Base-by-base conservation (phyloP, 2,113 vertebrate genomes). In the Neofelis nebulosa region DNA sequence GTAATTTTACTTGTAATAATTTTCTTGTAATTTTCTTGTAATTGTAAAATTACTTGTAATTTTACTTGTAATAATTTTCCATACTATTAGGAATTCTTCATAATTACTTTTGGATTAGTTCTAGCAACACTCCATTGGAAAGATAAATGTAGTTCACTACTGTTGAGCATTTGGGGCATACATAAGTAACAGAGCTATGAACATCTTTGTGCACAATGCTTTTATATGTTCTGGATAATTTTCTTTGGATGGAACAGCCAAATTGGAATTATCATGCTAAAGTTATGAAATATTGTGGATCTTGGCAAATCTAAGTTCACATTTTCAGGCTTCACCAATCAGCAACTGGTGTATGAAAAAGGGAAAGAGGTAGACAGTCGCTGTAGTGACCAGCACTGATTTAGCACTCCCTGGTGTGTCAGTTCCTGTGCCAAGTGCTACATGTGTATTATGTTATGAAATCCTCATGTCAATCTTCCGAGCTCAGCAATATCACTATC, bases 11-110 rank as follows among this genome's bases (percentile, higher is more conserved):
- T n/a, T 73, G 61, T 13, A 79, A n/a, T 96, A 74, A 66, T 61
- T 96, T 89, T 74, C 25, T 45, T 45, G 45, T 45, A 45, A 45
- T 45, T 45, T 45, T 45, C 45, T 45, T 45, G 45, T 45, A 45
- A 45, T 45, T 45, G 45, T 8, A 45, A 45, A 45, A 45, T 45
- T 45, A 45, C 45, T 45, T 45, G 45, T 45, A 45, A 86, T 50
- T 95, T 96, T 86, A 73, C 31, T n/a, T 73, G 61, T 11, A 79
- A n/a, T 96, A 74, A 76, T 61, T 96, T 89, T 74, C 25, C 3
- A 80, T 52, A 16, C 29, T 33, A 68, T 78, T 48, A 79, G 7
- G 3, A 93, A 52, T 93, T 89, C 19, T 38, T 96, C 63, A 76
- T 21, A 86, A 95, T 81, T 85, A 57, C 14, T 12, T 89, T 14